Base-by-base conservation (phyloP, 2,797 vertebrate species). In the Acrossocheilus wenchowensis region DNA sequence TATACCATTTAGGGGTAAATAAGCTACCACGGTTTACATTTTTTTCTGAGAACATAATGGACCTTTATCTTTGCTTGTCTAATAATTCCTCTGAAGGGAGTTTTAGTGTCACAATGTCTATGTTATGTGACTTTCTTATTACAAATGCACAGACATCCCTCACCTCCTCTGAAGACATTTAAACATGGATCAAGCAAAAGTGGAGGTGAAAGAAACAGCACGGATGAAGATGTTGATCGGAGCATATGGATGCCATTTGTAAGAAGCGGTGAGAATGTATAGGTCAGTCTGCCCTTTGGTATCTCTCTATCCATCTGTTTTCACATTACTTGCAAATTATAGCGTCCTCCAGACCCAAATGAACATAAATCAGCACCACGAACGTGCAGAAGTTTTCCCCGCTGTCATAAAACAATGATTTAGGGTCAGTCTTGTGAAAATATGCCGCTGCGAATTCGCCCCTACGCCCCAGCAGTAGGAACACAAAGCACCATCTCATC, bases 331-430 rank as follows among this genome's bases (percentile, higher is more conserved):
- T 95, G 96, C 97, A 97, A 97, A 97, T 96, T 97, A 98, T 96
- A 97, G 96, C 96, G 97, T 97, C 97, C 97, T 98, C 97, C 96
- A 97, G 96, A 97, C 97, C 96, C 94, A 93, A 96, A 97, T 97
- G 96, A 96, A 95, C 97, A 97, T 99, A 99, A 99, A 99, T 99
- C 98, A 98, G 95, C 5, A 86, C 93, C 92, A 94, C 92, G 96
- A 99, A 97, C 96, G 94, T 95, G 97, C 96, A 97, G 91, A 93
- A 95, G 95, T 98, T 99, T 97, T 96, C 96, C 97, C 97, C 96
- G 97, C 97, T 96, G 96, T 98, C 98, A 97, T 98, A 98, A 98
- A 98, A 97, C 97, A 98, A 98, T 97, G 97, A 98, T 97, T 98
- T 97, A 99, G 97, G 96, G 96, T 94, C 95, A 92, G 95, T 95